Percentiles rank a stretch among this genome's conserved stretches.
phyloP scores from a whole-genome alignment of 2,888 invertebrate species.

The Acleris laterana region DNA sequence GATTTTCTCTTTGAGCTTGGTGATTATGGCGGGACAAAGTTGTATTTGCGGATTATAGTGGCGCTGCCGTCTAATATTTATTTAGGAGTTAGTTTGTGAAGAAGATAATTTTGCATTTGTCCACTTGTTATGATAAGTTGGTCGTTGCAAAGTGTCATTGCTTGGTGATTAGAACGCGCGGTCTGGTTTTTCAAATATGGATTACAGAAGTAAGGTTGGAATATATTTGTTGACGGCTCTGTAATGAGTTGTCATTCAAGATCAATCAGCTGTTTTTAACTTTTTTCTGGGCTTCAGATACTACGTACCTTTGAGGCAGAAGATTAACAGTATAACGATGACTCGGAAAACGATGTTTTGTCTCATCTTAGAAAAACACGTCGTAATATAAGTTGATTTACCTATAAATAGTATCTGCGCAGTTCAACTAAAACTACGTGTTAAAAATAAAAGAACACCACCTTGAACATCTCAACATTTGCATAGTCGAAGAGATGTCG shows the following conservation, averaged over 20 bases:
- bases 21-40: conserved; percentile 7
- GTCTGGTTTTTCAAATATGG: conserved; percentile 1
- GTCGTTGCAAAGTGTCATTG: conserved; percentile 17
- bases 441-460: conserved; percentile 11
- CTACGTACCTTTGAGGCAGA: too few species aligned
- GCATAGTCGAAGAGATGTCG: conserved; percentile 17
- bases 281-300: too few species aligned
- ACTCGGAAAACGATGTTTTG: too few species aligned
- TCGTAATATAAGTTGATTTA: not conserved
- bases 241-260: too few species aligned
- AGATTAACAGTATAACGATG: too few species aligned
- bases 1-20: conserved; percentile 32
- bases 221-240: too few species aligned
- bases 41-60: conserved; percentile 10
- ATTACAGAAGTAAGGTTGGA: not conserved
- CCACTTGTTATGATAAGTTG: conserved; percentile 2
- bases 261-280: too few species aligned
- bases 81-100: not conserved
- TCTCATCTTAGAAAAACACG: too few species aligned
- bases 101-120: not conserved
- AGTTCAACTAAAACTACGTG: conserved; percentile 1
- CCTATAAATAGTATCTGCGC: not conserved
- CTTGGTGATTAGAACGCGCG: conserved; percentile 7
- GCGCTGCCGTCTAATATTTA: not conserved
- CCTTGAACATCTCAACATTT: conserved; percentile 12